phyloP scores from a whole-genome alignment of 1,140 invertebrate species.

The Drosophila tani region DNA sequence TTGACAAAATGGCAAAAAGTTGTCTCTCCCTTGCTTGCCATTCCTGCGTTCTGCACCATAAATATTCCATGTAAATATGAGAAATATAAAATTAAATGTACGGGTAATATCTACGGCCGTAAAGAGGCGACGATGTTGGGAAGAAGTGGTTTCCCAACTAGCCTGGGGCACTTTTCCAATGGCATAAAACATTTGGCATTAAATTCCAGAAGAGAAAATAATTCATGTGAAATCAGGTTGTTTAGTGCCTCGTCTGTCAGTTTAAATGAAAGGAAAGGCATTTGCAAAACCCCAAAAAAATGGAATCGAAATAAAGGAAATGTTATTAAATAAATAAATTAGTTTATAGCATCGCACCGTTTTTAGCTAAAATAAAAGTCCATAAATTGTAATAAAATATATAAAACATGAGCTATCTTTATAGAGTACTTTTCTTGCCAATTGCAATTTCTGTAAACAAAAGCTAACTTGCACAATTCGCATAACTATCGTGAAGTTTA shows the following conservation, averaged over 20 bases:
- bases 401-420: background rate
- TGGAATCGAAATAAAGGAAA: background rate
- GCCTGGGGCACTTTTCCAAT: constrained; percentile 10
- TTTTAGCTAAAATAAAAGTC: background rate
- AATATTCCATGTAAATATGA: constrained; percentile 59
- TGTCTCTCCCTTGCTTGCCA: constrained; percentile 8
- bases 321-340: background rate
- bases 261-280: constrained; percentile 7
- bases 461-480: background rate
- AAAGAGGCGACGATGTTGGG: constrained; percentile 11
- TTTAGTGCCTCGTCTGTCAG: background rate
- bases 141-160: constrained; percentile 3
- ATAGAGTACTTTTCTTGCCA: too few relatives aligned
- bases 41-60: constrained; percentile 38
- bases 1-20: constrained; percentile 64
- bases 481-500: background rate
- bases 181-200: constrained; percentile 36
- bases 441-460: background rate
- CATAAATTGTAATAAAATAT: background rate
- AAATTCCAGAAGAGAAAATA: constrained; percentile 15
- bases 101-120: constrained; percentile 34
- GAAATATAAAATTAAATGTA: constrained; percentile 66
- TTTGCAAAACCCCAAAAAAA: background rate
- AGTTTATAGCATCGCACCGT: background rate
- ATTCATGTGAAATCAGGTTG: constrained; percentile 14